Evolutionary conservation across 2,797 vertebrate species (phyloP), one percentile per base, ranked within the genome.

Genomic region (Chiloscyllium punctatum): DNA sequence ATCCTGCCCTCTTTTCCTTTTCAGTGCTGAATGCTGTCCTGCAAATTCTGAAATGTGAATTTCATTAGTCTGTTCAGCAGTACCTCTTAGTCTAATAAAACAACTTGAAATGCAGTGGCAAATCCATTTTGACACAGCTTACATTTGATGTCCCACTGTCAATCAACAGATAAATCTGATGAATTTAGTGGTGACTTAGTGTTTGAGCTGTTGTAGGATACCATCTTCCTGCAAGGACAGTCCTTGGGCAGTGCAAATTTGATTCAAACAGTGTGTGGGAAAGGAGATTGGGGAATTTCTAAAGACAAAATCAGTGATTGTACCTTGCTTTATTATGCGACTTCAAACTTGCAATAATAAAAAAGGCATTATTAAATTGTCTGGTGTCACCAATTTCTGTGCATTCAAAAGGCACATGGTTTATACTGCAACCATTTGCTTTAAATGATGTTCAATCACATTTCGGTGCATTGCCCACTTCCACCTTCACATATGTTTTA

Each of bases 1-100:
- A 95, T 95, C 51, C 15, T 27, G 27, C 71, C 71, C 94, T 51
- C 13, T 94, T 69, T 92, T 33, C 72, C 7, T 92, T 84, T 84
- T 21, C 25, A 84, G 88, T 57, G 33, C 88, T n/a, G 88, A 91
- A 57, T 95, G 68, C 71, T 53, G 71, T 97, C 97, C 97, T 97
- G 97, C 97, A 82, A 87, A 68, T 87, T 97, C 98, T 97, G 97
- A 97, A 98, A 97, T 98, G 97, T 98, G 98, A 98, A 97, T 97
- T 97, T 97, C 96, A 96, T 97, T 97, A 97, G 97, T 97, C 97
- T 97, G 98, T 98, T 97, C 98, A 97, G 97, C 97, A 97, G 97
- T 97, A 96, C 97, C 97, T 98, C 97, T 97, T 97, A 92, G 94
- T 88, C 79, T 79, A 98, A 98, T 98, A 98, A 98, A 98, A 97